These are phyloP conservation scores for Parambassis ranga DNA, from an alignment of 2,797 vertebrate genomes.

Conservation along the genomic window DNA sequence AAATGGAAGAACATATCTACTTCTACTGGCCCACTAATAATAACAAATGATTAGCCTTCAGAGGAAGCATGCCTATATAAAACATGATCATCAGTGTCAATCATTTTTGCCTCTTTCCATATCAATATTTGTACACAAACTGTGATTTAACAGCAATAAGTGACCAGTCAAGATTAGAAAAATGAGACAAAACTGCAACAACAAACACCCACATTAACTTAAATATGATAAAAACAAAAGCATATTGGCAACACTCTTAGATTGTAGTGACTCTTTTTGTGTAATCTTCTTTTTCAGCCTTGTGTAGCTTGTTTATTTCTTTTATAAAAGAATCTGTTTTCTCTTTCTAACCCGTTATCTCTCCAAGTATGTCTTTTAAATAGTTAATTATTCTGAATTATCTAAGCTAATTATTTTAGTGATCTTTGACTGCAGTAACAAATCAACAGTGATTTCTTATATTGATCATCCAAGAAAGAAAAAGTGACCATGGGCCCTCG, in stretches of 20 bases:
- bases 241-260: constrained; percentile 49
- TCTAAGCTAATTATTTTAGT: background rate
- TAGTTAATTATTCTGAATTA: background rate
- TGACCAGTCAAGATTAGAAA: background rate
- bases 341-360: too few species aligned
- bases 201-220: constrained; percentile 18
- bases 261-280: constrained; percentile 39
- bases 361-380: background rate
- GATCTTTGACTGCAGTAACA: background rate
- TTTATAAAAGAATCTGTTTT: too few species aligned
- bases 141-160: background rate
- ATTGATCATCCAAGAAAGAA: background rate
- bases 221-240: constrained; percentile 12
- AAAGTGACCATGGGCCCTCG: background rate
- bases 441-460: background rate
- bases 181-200: constrained; percentile 18
- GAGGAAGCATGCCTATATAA: background rate
- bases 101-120: background rate
- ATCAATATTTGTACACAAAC: background rate
- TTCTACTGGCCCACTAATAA: constrained; percentile 24
- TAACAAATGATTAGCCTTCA: constrained; percentile 21
- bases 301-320: too few species aligned
- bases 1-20: constrained; percentile 1
- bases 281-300: too few species aligned
- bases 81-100: background rate